Base-by-base conservation (phyloP, 2,888 invertebrate species). In the Clanis bilineata region DNA sequence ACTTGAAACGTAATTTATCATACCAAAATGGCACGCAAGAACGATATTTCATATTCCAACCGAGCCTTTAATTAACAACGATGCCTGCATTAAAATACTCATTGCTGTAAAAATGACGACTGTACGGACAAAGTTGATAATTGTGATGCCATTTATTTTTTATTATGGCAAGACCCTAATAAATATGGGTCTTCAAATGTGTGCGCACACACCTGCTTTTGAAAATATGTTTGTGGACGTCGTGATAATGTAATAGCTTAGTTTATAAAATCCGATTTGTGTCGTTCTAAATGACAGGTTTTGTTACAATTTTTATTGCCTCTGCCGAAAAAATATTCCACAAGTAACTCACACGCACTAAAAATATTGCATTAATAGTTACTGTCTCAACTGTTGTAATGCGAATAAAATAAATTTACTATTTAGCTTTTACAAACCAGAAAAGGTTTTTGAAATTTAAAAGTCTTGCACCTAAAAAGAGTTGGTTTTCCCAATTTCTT, bases 71-170 rank as follows among this genome's bases (percentile, higher is more conserved):
- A 80, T 80, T 77, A 77, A 70, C 65, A 51, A 61, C 62, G 59
- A 71, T 69, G 69, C 66, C 65, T 69, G 59, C 59, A 77, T 78
- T 76, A 73, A 77, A 81, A 80, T 76, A 73, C 78, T 74, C 71
- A 74, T 73, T 75, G 69, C 62, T 66, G 58, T 68, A 70, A 74
- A 76, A 80, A 79, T 75, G 76, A 83, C 79, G 79, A 76, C 68
- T 73, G 72, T 70, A 63, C 51, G 72, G 80, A 82, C 83, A 83
- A 70, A 76, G 74, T 80, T 77, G 73, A 77, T 86, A 86, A 88
- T 87, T 85, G 82, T 82, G 69, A 76, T 83, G 86, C 79, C 80
- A 85, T 86, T 85, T 82, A 68, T 77, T 85, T 86, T 86, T 86
- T 86, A 77, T 77, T 69, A 71, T 68, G 65, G 63, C 65, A 65